These are phyloP conservation scores for Cheirogaleus major DNA, from an alignment of 2,797 vertebrate genomes.

Conservation along the genomic window DNA sequence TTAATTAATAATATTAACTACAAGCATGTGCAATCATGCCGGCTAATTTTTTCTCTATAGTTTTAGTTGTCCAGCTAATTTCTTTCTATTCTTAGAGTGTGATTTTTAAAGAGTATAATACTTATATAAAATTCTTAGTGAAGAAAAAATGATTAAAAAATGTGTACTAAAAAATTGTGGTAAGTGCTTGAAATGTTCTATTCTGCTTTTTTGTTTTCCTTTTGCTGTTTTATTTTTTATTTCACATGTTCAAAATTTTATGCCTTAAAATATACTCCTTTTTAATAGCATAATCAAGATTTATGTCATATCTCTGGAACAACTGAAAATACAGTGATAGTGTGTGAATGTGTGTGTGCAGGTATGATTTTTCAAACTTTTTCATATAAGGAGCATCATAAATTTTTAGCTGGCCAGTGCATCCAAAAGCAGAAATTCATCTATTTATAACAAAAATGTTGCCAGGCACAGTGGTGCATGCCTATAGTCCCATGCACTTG, in stretches of 20 bases:
- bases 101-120: neutral
- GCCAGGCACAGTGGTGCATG: neutral
- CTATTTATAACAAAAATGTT: neutral
- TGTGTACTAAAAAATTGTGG: neutral
- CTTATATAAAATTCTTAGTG: neutral
- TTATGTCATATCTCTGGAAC: neutral
- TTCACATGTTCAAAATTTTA: neutral
- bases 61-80: too few species aligned
- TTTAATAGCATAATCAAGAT: neutral
- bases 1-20: too few species aligned
- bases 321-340: neutral
- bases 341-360: neutral
- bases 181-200: neutral
- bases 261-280: neutral
- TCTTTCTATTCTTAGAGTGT: neutral
- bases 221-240: neutral
- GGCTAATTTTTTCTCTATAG: too few species aligned
- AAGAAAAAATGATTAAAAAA: neutral
- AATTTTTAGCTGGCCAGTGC: constrained; percentile 35
- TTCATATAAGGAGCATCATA: constrained; percentile 31
- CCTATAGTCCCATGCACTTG: neutral
- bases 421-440: constrained; percentile 46
- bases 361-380: neutral
- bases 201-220: neutral
- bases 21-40: too few species aligned